Evolutionary conservation across 53 echinoderm and acorn worm species (phyloP).

Genomic region (Paracentrotus lividus): DNA sequence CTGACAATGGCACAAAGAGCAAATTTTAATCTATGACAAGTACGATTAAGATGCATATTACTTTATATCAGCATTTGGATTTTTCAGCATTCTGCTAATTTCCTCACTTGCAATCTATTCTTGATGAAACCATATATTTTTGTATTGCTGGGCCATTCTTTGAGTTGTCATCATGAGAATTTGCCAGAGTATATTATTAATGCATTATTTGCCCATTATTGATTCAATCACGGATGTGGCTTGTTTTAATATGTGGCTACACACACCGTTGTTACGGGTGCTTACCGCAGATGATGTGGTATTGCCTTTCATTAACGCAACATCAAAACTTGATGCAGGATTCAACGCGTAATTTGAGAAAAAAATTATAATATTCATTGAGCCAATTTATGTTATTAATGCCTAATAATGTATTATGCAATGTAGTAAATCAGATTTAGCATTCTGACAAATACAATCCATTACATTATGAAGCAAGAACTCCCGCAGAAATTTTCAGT

Average conservation of each 20-base stretch:
- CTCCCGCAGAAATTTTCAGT: neutral
- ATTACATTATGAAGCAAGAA: neutral
- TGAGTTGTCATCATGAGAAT: neutral
- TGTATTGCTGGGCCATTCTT: neutral
- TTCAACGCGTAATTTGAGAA: neutral
- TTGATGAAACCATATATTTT: neutral
- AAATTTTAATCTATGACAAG: neutral
- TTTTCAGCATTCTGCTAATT: neutral
- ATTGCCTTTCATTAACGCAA: neutral
- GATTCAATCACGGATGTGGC: neutral
- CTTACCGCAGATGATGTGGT: neutral
- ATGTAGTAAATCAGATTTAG: neutral
- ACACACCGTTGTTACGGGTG: neutral
- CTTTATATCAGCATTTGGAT: neutral
- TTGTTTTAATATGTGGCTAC: neutral
- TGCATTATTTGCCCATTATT: neutral
- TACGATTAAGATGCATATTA: neutral
- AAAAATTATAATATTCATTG: neutral
- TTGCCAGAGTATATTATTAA: neutral
- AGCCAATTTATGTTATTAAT: neutral
- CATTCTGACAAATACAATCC: neutral
- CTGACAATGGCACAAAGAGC: no score
- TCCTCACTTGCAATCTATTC: neutral
- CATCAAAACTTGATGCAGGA: neutral
- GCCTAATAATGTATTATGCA: no score